These are phyloP conservation scores for Calonectris borealis DNA, from an alignment of 2,113 vertebrate species.

Conservation along the genomic window DNA sequence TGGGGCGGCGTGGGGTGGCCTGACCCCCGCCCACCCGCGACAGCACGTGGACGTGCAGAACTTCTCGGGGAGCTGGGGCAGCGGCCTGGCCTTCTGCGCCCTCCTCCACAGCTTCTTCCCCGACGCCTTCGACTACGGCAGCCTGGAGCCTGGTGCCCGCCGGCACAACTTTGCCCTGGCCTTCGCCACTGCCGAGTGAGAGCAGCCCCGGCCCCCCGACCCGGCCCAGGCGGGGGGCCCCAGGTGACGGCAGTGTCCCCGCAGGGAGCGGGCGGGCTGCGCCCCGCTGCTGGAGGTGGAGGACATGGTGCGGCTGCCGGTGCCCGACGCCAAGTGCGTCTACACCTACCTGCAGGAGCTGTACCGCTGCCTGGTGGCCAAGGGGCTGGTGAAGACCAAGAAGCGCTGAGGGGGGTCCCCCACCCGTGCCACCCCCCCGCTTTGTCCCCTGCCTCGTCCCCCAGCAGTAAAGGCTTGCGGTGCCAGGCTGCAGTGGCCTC, in stretches of 20 bases:
- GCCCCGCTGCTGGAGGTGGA: constrained; percentile 79
- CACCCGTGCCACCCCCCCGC: no score
- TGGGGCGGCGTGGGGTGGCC: not conserved
- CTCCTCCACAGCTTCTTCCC: constrained; percentile 81
- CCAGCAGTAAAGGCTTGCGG: not conserved
- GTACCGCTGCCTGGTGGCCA: constrained; percentile 79
- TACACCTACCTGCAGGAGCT: constrained; percentile 82
- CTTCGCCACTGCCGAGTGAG: constrained; percentile 77
- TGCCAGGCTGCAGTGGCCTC: not conserved
- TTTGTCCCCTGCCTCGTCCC: not conserved
- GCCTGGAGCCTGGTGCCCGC: constrained; percentile 65
- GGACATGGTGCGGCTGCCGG: constrained; percentile 74
- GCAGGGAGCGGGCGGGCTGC: constrained; percentile 72
- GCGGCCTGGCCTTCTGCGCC: constrained; percentile 78
- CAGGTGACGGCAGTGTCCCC: fast-evolving
- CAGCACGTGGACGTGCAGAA: constrained; percentile 80
- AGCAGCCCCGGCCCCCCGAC: fast-evolving
- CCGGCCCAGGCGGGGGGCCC: not conserved
- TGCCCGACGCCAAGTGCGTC: constrained; percentile 77
- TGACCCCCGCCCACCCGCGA: fast-evolving
- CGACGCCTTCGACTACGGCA: constrained; percentile 69
- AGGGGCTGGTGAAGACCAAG: constrained; percentile 79
- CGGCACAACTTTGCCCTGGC: constrained; percentile 76
- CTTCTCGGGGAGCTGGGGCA: constrained; percentile 79
- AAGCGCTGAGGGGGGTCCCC: constrained; percentile 52